Conservation (phyloP, 2,797 vertebrate genomes). For the Chelmon rostratus region DNA sequence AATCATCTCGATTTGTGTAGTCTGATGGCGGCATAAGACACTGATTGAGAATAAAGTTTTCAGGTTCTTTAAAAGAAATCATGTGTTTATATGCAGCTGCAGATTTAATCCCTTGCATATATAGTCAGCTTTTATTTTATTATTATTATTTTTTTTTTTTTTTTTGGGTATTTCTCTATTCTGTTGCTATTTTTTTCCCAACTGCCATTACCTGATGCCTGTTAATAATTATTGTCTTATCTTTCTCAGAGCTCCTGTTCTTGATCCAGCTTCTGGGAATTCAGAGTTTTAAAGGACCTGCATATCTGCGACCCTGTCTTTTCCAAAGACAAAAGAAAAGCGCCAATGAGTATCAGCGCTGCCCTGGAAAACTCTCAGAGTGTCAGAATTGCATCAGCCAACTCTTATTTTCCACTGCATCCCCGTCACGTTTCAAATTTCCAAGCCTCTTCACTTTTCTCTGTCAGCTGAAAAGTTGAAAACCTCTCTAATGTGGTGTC, state of each 20-base stretch:
- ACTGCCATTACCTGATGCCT: no score
- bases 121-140: no score
- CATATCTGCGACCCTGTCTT: no score
- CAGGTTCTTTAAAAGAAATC: no score
- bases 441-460: slow-evolving; percentile 28
- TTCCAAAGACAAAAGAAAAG: slow-evolving; percentile 15
- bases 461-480: slow-evolving; percentile 69
- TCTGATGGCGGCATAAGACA: no score
- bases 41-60: no score
- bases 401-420: slow-evolving; percentile 33
- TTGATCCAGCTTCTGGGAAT: neutral
- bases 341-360: neutral
- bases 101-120: neutral
- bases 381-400: slow-evolving; percentile 52
- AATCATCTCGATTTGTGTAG: no score
- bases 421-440: slow-evolving; percentile 46
- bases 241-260: neutral
- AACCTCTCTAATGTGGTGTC: slow-evolving; percentile 59
- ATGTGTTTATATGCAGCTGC: neutral
- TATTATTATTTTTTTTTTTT: no score
- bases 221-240: no score
- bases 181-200: no score
- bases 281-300: neutral
- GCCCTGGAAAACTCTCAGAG: slow-evolving; percentile 26
- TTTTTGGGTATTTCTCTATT: no score